Conservation (phyloP, 2,797 vertebrate species). For the Sebastes vulpes region DNA sequence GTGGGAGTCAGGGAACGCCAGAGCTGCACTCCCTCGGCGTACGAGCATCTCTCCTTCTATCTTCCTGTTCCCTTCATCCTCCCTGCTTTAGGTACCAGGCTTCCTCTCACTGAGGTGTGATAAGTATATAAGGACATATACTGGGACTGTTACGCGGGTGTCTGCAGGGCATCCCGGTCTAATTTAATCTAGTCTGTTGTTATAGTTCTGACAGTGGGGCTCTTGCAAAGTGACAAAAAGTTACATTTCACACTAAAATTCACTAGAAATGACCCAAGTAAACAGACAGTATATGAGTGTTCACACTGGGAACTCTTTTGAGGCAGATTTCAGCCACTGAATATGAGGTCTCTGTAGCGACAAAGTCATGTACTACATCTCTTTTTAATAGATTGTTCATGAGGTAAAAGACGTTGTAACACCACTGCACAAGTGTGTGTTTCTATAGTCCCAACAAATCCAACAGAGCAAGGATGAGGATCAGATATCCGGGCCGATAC, state of each 20-base stretch:
- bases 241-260: background rate
- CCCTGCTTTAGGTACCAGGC: background rate
- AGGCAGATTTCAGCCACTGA: background rate
- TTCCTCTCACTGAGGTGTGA: background rate
- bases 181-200: background rate
- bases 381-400: background rate
- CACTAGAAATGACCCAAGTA: background rate
- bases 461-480: too few relatives aligned
- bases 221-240: background rate
- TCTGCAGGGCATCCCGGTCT: background rate
- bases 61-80: background rate
- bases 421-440: background rate
- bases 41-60: background rate
- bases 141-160: background rate
- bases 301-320: background rate
- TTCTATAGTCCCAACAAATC: too few relatives aligned
- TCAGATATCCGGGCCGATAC: too few relatives aligned
- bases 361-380: background rate
- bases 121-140: background rate
- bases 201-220: background rate
- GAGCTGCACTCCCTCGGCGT: conserved; percentile 3
- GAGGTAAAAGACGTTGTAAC: background rate
- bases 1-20: conserved; percentile 49
- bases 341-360: too few relatives aligned
- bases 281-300: background rate